Evolutionary conservation across 2,797 vertebrate genomes (phyloP).

Genomic region (Cottoperca gobio): DNA sequence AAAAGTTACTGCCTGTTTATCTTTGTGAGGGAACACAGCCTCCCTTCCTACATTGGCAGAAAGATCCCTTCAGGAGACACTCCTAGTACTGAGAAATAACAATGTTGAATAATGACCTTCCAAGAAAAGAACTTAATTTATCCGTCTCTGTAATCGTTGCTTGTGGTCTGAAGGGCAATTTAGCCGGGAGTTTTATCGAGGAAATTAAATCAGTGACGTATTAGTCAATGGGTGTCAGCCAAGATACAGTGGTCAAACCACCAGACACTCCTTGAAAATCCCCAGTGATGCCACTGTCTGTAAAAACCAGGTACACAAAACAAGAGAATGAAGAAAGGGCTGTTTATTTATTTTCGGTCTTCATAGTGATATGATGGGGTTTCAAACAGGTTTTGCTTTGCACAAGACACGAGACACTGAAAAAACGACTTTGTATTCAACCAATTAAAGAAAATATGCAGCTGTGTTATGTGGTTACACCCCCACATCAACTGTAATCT

Average conservation of each 20-base stretch:
- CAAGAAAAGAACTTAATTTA: background rate
- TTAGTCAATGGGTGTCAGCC: constrained; percentile 45
- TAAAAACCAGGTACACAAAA: constrained; percentile 14
- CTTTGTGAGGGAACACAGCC: constrained; percentile 62
- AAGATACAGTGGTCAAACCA: constrained; percentile 52
- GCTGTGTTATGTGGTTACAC: constrained; percentile 1
- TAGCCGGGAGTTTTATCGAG: constrained; percentile 11
- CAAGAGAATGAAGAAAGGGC: constrained; percentile 1
- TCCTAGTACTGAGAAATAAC: constrained; percentile 11
- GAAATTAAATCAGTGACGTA: constrained; percentile 52
- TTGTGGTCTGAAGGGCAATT: constrained; percentile 23
- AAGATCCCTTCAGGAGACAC: constrained; percentile 28
- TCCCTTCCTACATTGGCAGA: constrained; percentile 46
- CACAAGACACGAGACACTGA: background rate
- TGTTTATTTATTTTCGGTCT: background rate
- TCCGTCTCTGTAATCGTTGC: background rate
- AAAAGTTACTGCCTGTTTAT: constrained; percentile 65
- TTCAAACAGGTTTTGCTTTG: background rate
- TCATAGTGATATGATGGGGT: background rate
- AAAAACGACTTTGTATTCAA: background rate
- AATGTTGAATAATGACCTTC: constrained; percentile 10
- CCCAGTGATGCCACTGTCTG: constrained; percentile 18
- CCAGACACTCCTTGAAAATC: constrained; percentile 17
- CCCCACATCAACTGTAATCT: background rate
- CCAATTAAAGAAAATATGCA: background rate